Evolutionary conservation across 2,888 invertebrate genomes (phyloP).

Genomic region (Pasiphila rectangulata): DNA sequence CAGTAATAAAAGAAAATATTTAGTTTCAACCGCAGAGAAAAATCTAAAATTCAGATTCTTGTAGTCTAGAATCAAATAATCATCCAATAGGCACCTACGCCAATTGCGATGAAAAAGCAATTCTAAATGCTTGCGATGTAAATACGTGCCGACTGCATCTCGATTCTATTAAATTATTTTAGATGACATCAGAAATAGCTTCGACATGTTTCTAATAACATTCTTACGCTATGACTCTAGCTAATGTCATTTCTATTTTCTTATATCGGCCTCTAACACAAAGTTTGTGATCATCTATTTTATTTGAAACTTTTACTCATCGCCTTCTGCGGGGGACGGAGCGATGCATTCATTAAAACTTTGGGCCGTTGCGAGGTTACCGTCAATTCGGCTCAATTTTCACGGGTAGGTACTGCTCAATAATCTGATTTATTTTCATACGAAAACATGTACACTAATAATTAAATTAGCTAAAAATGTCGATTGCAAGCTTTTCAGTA

Average conservation of each 20-base stretch:
- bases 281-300: conserved; percentile 32
- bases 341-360: conserved; percentile 35
- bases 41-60: not conserved
- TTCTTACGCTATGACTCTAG: conserved; percentile 32
- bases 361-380: conserved; percentile 23
- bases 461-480: not conserved
- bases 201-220: conserved; percentile 33
- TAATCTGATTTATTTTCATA: conserved; percentile 10
- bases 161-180: conserved; percentile 29
- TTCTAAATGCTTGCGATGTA: conserved; percentile 3
- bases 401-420: conserved; percentile 10
- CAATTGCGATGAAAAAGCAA: conserved; percentile 16
- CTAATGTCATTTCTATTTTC: conserved; percentile 31
- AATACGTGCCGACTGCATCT: conserved; percentile 19
- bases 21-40: not conserved
- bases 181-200: conserved; percentile 34
- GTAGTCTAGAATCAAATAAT: no score
- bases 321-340: conserved; percentile 24
- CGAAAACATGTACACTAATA: not conserved
- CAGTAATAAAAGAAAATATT: not conserved
- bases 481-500: not conserved
- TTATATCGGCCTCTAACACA: conserved; percentile 22
- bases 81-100: conserved; percentile 1
- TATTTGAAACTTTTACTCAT: conserved; percentile 29
- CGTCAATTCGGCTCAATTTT: conserved; percentile 16